Base-by-base conservation (phyloP, 2,797 vertebrate genomes). In the Pelodytes ibericus region DNA sequence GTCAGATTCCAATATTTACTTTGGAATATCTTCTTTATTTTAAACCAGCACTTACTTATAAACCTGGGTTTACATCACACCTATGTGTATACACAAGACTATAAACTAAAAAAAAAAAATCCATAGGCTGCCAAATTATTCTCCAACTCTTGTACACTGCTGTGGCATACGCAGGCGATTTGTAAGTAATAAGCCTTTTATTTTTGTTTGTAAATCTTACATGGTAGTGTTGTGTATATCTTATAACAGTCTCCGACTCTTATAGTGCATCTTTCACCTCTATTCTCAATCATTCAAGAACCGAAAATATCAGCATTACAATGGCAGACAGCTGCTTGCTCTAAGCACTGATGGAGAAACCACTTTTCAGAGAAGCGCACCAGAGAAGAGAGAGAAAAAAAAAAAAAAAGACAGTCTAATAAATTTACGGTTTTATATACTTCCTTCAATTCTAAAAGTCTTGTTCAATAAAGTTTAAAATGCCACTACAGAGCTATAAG, bases 401-500 rank as follows among this genome's bases (percentile, higher is more conserved):
- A 26, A 18, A 26, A 36, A 29, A 41, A 73, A 79, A 73, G 56
- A 72, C 56, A 92, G 94, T 92, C 92, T 94, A 91, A 95, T 96
- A 96, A 95, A 95, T 96, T 93, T 93, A 92, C 93, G 90, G 89
- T 95, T 96, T 97, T 96, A 96, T 95, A 94, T 93, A 97, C 94
- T 96, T 93, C 92, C 91, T 92, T 90, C 92, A 96, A 94, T 95
- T 96, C 94, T 95, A 93, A 89, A 93, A 95, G 94, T 95, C 94
- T 94, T 94, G 95, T 96, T 94, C 93, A 96, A 96, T 98, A 97
- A 97, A 95, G 92, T 96, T 96, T 96, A 95, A 96, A 96, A 96
- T 95, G 95, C 94, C 95, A 95, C 95, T 93, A 93, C 91, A 95
- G 95, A 92, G 92, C 94, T 91, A 92, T 97, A 97, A 97, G 91